Base-by-base conservation (phyloP, 2,888 invertebrate genomes). In the Agriotes lineatus region DNA sequence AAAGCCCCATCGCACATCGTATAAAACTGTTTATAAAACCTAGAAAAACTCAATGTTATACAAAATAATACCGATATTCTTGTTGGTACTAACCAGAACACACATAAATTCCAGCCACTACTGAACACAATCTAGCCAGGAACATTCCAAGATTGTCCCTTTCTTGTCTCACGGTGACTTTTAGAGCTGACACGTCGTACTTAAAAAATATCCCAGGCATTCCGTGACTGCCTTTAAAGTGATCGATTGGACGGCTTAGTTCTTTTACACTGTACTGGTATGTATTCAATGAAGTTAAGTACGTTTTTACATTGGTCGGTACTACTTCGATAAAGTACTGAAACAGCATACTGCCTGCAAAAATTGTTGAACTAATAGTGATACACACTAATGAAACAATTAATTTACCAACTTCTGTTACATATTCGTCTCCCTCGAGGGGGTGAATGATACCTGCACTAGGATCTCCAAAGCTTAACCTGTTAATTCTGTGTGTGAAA, bases 291-390 rank as follows among this genome's bases (percentile, higher is more conserved):
- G 89, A 87, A 37, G 89, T 90, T 77, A 94, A 86, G 42, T 93
- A 87, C 2, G 93, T 93, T 72, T 92, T 89, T n/a, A 99, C 93
- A 80, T 95, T 94, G 0, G 99, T 99, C 0, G 98, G 97, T 0
- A 99, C 98, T 12, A 99, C 93, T 86, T 97, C 95, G 56, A 99
- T 88, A 79, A 97, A 98, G 86, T 99, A 99, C 80, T 97, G 96
- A 82, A 90, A 96, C 48, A 95, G 82, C 85, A 94, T 92, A 82
- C 90, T 91, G 72, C 87, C 93, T 93, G 82, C 57, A 87, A 83
- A 65, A 60, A 69, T 45, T 20, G 25, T 25, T 25, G 3, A 25
- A 7, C 25, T 25, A 5, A 25, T 5, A 25, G 25, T 25, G 7
- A 25, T 25, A 39, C 7, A 25, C 7, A 25, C 7, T 25, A 42